Base-by-base conservation (phyloP, 1,140 invertebrate genomes). In the Luehdorfia chinensis region DNA sequence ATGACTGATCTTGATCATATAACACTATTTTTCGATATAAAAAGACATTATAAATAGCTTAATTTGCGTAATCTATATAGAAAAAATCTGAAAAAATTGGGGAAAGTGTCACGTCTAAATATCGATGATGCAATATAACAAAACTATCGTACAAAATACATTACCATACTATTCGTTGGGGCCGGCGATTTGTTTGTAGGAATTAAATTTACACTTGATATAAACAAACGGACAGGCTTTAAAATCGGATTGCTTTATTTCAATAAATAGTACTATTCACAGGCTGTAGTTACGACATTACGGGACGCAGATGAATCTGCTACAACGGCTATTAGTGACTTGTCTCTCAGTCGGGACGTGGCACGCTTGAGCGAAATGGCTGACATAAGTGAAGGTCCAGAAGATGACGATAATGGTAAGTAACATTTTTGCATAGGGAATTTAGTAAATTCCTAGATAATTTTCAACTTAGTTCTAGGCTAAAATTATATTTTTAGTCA, bases 401-500 rank as follows among this genome's bases (percentile, higher is more conserved):
- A 92, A 80, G 91, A 92, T 54, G 91, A 92, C 36, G 90, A 91
- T 59, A 90, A 90, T 84, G 90, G 91, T 91, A 88, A 90, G 76
- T 48, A 41, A 28, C 5, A 4, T n/a, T 32, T 36, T 16, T 1
- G 16, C 28, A 33, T 8, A 18, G 23, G 28, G 12, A 47, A 9
- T 27, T 12, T 27, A 43, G 16, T 1, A 25, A 23, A 41, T 19
- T 39, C 19, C 43, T 32, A 32, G 30, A 46, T 52, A 18, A 41
- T 43, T 23, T 1, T 18, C 3, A 15, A 43, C 13, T 18, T 43
- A 43, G 27, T 43, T 18, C 27, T 8, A 25, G 14, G 12, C 12
- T 14, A 5, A 25, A 16, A 19, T 30, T 43, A 41, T n/a, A 12
- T 41, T 14, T 2, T 15, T 31, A 31, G 30, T 14, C 12, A 12